Base-by-base conservation (phyloP, 2,888 invertebrate species). In the Eumerus sabulonum region DNA sequence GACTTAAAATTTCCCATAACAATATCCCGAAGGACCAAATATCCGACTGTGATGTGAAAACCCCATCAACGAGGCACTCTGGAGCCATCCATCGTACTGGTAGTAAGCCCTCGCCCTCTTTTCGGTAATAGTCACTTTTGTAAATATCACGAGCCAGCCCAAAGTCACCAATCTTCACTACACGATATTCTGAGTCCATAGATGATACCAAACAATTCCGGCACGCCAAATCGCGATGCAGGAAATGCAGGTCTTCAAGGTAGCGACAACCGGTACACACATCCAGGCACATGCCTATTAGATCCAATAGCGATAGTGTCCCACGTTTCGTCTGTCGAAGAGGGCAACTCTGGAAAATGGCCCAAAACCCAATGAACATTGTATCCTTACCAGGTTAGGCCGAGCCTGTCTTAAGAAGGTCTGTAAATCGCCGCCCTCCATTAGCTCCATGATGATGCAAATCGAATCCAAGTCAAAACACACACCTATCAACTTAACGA, bases 61-160 rank as follows among this genome's bases (percentile, higher is more conserved):
- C 95, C 0, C 98, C 98, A 86, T 98, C 98, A 1, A 97, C 94
- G 11, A 99, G 90, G 18, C 98, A 97, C 89, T 99, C 99, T 1
- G 98, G 98, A 0, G 98, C 94, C 98, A 99, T 98, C 99, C 99
- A 99, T 44, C 98, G 91, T 0, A 99, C 97, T 1, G 98, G 99
- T 57, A 99, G 88, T 50, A 98, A 90, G 0, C 98, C 93, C 90
- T 94, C 94, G 1, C 96, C 95, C 89, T 97, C 97, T 88, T 98
- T 98, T 82, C 98, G 92, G 86, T 99, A 99, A 86, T 99, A 99
- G 88, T 99, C 98, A 85, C 96, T 98, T 87, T 97, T 96, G 89
- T 98, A 98, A 81, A 99, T 96, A 88, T 99, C 98, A 79, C 99
- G 91, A 0, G 99, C 98, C 9, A 99, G 90, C 0, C 99, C 99